Conservation (phyloP, 2,888 invertebrate species). For the Brachyptera risi region DNA sequence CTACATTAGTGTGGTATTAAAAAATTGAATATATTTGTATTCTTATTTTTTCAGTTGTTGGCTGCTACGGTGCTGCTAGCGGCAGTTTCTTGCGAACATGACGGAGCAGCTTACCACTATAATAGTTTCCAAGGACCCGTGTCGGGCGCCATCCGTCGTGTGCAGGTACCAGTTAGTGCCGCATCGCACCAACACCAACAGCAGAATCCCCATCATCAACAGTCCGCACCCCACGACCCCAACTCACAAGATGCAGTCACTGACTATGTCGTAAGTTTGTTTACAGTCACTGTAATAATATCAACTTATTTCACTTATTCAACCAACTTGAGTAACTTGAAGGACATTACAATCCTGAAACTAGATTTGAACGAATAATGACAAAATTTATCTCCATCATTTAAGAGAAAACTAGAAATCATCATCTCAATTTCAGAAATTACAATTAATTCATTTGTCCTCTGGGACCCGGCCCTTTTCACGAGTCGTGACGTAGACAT, state of each 20-base stretch:
- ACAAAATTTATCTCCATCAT: no score
- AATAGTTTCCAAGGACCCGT: conserved; percentile 71
- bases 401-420: no score
- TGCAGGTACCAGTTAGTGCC: conserved; percentile 53
- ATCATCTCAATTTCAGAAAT: no score
- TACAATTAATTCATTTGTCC: no score
- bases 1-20: background rate
- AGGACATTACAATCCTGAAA: no score
- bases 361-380: no score
- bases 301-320: no score
- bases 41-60: background rate
- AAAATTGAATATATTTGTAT: no score
- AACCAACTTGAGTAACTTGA: no score
- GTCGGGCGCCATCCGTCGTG: conserved; percentile 58
- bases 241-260: conserved; percentile 38
- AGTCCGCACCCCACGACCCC: background rate
- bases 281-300: no score
- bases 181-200: conserved; percentile 43
- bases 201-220: conserved; percentile 10
- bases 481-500: no score
- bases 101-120: conserved; percentile 43
- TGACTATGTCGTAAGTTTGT: conserved; percentile 54
- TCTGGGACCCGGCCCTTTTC: no score
- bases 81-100: background rate
- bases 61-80: background rate